phyloP scores from a whole-genome alignment of 2,797 vertebrate species.

The Hippoglossus hippoglossus region DNA sequence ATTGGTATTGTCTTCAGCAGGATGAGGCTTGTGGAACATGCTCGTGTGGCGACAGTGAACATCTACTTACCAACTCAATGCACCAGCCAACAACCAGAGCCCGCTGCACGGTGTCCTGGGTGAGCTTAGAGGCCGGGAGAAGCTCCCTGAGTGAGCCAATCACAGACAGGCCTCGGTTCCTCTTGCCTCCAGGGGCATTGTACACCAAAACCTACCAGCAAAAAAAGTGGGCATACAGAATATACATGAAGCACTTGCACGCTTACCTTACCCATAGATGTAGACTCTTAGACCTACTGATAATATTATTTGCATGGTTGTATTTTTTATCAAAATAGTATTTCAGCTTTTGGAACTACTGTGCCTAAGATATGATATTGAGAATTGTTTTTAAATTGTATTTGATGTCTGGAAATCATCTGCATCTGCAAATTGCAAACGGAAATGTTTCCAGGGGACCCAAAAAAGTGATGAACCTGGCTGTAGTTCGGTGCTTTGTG shows the following conservation, averaged over 20 bases:
- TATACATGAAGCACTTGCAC: background rate
- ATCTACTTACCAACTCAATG: constrained; percentile 90
- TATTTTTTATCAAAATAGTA: no score
- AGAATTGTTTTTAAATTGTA: no score
- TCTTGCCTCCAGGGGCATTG: constrained; percentile 90
- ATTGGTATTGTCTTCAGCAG: background rate
- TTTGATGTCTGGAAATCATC: no score
- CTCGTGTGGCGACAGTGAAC: background rate
- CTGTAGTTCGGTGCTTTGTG: no score
- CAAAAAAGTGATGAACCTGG: no score
- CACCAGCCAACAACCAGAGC: constrained; percentile 94
- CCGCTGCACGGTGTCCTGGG: constrained; percentile 79
- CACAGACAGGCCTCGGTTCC: constrained; percentile 92
- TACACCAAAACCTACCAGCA: constrained; percentile 87
- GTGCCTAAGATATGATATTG: no score
- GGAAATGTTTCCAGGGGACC: no score
- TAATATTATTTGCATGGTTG: no score
- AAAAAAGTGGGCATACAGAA: background rate
- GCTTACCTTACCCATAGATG: no score
- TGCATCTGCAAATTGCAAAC: no score
- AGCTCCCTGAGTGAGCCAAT: constrained; percentile 86
- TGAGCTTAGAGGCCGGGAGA: constrained; percentile 76
- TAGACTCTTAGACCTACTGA: no score
- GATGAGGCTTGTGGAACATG: background rate
- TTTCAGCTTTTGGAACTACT: no score